Evolutionary conservation across 2,888 invertebrate species (phyloP).

Genomic region (Smittia sp.): DNA sequence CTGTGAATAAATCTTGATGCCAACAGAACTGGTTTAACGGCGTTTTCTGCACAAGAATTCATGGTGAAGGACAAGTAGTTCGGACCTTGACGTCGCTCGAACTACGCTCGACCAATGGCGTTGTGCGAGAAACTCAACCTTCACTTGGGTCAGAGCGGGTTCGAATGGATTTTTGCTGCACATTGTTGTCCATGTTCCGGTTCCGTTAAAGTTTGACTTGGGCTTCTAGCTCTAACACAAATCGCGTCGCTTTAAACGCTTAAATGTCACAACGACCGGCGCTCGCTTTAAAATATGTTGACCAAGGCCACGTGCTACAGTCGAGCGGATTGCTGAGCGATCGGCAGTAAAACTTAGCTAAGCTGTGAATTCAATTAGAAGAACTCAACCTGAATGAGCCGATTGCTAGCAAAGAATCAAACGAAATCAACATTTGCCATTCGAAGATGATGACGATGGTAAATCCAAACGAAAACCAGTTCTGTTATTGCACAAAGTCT

Average conservation of each 20-base stretch:
- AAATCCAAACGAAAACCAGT: conserved; percentile 3
- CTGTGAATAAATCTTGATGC: not conserved
- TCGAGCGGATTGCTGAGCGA: not conserved
- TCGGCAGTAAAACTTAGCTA: not conserved
- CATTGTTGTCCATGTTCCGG: conserved; percentile 10
- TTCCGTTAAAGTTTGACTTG: conserved; percentile 26
- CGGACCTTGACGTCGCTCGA: not conserved
- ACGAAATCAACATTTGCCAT: too few relatives aligned
- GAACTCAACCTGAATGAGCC: not conserved
- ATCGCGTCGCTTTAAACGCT: not conserved
- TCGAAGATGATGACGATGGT: not conserved
- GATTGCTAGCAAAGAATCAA: not conserved
- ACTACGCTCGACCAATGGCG: not conserved
- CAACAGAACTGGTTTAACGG: not conserved
- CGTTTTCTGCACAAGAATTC: conserved; percentile 22
- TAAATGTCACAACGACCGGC: not conserved
- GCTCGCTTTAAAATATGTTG: not conserved
- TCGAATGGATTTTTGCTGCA: not conserved
- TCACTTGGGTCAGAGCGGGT: not conserved
- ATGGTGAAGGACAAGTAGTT: conserved; percentile 30
- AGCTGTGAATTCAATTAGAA: not conserved
- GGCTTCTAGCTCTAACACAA: too few relatives aligned
- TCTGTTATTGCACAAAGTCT: not conserved
- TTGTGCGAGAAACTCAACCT: not conserved
- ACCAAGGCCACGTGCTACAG: not conserved